Percentiles rank a stretch among this genome's conserved stretches.
Conservation (phyloP, 2,888 invertebrate species). For the Oxytorus armatus region DNA sequence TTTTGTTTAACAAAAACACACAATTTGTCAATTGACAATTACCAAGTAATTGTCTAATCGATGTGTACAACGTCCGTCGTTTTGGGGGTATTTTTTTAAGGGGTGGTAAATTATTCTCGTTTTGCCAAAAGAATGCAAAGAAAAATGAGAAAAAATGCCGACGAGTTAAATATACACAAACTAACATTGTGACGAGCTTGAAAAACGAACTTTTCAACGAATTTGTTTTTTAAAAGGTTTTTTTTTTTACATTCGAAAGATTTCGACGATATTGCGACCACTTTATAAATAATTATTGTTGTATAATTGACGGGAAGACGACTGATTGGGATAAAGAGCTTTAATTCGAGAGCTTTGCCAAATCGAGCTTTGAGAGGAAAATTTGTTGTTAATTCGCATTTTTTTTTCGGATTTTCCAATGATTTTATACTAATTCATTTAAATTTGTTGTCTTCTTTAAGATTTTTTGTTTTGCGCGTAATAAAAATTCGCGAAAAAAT, state of each 20-base stretch:
- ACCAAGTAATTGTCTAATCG: neutral
- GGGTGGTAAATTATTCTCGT: neutral
- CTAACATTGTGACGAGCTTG: slow-evolving; percentile 53
- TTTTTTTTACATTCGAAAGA: slow-evolving; percentile 1
- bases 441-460: too few species aligned
- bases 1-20: neutral
- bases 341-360: slow-evolving; percentile 41
- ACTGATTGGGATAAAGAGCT: neutral
- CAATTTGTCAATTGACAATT: neutral
- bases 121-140: too few species aligned
- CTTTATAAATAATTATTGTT: slow-evolving; percentile 33
- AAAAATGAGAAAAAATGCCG: neutral
- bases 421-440: too few species aligned
- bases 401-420: slow-evolving; percentile 13
- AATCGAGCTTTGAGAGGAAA: slow-evolving; percentile 48
- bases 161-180: neutral
- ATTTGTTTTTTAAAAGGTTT: slow-evolving; percentile 19
- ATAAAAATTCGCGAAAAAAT: neutral
- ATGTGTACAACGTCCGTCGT: slow-evolving; percentile 19
- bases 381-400: slow-evolving; percentile 35
- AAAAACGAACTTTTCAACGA: slow-evolving; percentile 13
- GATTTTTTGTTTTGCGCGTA: too few species aligned
- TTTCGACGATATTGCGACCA: neutral
- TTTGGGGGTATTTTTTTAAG: neutral
- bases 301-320: slow-evolving; percentile 9